A percentile compares a stretch with the other conserved stretches of the same genome.
phyloP scores from a whole-genome alignment of 2,888 invertebrate species.

The Neuroscelio doddi region DNA sequence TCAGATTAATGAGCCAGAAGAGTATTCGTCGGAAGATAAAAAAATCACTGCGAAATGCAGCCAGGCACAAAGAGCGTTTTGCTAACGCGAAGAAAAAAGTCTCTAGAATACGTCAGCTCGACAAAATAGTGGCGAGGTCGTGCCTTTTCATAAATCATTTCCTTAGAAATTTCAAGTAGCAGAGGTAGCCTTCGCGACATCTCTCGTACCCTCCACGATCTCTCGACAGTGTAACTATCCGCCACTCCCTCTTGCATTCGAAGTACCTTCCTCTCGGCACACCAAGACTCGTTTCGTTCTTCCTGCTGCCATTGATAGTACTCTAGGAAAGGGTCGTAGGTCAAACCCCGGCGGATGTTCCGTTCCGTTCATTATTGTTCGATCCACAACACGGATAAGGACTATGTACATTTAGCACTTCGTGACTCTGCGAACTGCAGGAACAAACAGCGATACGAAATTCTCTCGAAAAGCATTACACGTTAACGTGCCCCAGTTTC shows the following conservation, averaged over 20 bases:
- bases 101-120: conserved; percentile 21
- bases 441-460: conserved; percentile 37
- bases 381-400: conserved; percentile 45
- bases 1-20: conserved; percentile 41
- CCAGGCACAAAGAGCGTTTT: conserved; percentile 22
- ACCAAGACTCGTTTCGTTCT: conserved; percentile 27
- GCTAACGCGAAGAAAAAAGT: conserved; percentile 17
- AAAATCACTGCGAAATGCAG: conserved; percentile 22
- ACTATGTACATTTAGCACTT: conserved; percentile 42
- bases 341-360: conserved; percentile 50
- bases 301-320: conserved; percentile 44
- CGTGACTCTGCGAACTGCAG: conserved; percentile 39
- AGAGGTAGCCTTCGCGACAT: conserved; percentile 37
- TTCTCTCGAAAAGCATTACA: conserved; percentile 36
- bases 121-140: conserved; percentile 50
- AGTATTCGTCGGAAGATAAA: conserved; percentile 19
- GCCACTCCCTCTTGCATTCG: conserved; percentile 30
- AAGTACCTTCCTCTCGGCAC: conserved; percentile 16
- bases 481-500: conserved; percentile 20
- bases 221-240: conserved; percentile 10
- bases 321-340: conserved; percentile 49
- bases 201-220: conserved; percentile 7
- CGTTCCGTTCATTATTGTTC: conserved; percentile 50
- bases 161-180: conserved; percentile 54
- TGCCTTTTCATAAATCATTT: conserved; percentile 63